These are phyloP conservation scores for Ascaphus truei DNA, from an alignment of 2,113 vertebrate genomes.

Conservation along the genomic window DNA sequence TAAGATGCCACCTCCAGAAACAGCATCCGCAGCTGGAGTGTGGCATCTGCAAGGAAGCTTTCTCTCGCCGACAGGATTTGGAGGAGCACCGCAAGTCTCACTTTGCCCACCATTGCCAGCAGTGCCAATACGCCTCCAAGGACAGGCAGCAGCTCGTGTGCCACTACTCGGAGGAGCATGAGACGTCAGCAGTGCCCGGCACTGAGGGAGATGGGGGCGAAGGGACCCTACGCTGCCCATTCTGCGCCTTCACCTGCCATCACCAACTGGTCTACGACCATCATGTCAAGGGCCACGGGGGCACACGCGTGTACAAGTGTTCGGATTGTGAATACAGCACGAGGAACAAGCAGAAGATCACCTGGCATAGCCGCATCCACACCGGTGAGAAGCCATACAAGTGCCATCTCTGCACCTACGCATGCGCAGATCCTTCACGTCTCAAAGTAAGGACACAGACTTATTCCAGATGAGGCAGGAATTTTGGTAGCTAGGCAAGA, in stretches of 20 bases:
- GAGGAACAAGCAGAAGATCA: conserved; percentile 94
- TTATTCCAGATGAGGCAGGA: too few relatives aligned
- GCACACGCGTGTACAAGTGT: conserved; percentile 86
- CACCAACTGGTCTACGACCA: conserved; percentile 89
- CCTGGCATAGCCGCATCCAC: conserved; percentile 92
- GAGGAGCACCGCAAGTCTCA: conserved; percentile 70
- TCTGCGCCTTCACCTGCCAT: conserved; percentile 76
- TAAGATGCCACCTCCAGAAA: conserved; percentile 71
- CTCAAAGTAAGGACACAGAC: conserved; percentile 75
- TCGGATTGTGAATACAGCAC: conserved; percentile 86
- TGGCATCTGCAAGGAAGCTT: conserved; percentile 65
- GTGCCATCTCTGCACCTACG: conserved; percentile 84
- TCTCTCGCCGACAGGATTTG: conserved; percentile 60
- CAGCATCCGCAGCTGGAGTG: conserved; percentile 72
- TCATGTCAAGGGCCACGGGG: conserved; percentile 86
- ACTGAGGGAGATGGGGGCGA: conserved; percentile 44
- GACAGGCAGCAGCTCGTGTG: conserved; percentile 72
- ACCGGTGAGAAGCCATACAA: conserved; percentile 93
- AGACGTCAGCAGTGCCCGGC: conserved; percentile 31
- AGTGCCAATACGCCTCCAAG: conserved; percentile 78
- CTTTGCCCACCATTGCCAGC: conserved; percentile 74
- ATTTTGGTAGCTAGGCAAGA: too few relatives aligned
- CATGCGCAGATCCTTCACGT: conserved; percentile 86
- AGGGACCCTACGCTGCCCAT: conserved; percentile 71
- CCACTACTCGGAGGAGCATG: conserved; percentile 79